Evolutionary conservation across 53 echinoderm and acorn worm genomes (phyloP).

Genomic region (Astropecten irregularis): DNA sequence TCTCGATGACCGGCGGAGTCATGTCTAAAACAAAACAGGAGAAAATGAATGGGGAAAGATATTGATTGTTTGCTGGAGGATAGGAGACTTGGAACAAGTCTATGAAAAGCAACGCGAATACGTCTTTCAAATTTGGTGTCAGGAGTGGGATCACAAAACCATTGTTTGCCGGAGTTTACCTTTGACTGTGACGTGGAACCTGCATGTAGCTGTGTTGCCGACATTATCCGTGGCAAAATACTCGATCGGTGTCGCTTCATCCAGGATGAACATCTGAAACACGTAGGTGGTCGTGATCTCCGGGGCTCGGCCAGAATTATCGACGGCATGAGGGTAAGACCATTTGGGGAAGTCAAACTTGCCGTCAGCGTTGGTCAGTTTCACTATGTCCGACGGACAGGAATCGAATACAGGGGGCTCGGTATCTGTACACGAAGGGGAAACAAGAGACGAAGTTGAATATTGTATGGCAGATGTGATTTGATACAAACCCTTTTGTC

Average conservation of each 20-base stretch:
- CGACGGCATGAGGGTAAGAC: constrained; percentile 7
- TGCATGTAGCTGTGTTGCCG: constrained; percentile 51
- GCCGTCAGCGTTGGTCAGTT: constrained; percentile 35
- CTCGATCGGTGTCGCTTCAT: constrained; percentile 15
- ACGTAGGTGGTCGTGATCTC: constrained; percentile 17
- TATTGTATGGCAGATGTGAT: too few species aligned
- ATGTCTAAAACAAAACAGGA: constrained; percentile 24
- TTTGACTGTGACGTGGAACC: constrained; percentile 59
- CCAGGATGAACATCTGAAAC: constrained; percentile 15
- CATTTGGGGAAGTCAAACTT: constrained; percentile 34
- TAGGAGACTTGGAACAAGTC: too few species aligned
- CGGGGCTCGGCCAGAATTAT: constrained; percentile 17
- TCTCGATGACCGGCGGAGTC: constrained; percentile 3
- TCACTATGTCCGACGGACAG: constrained; percentile 49
- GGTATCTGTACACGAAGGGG: constrained; percentile 41
- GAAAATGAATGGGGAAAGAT: too few species aligned
- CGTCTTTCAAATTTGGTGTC: too few species aligned
- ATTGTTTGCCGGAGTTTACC: too few species aligned
- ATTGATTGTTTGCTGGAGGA: too few species aligned
- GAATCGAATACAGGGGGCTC: constrained; percentile 57
- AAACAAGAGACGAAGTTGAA: neutral
- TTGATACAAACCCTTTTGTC: too few species aligned
- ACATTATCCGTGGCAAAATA: constrained; percentile 60
- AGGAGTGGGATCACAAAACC: too few species aligned
- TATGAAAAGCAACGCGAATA: too few species aligned